These are phyloP conservation scores for Trichogramma pretiosum DNA, from an alignment of 1,140 invertebrate genomes.

Conservation along the genomic window DNA sequence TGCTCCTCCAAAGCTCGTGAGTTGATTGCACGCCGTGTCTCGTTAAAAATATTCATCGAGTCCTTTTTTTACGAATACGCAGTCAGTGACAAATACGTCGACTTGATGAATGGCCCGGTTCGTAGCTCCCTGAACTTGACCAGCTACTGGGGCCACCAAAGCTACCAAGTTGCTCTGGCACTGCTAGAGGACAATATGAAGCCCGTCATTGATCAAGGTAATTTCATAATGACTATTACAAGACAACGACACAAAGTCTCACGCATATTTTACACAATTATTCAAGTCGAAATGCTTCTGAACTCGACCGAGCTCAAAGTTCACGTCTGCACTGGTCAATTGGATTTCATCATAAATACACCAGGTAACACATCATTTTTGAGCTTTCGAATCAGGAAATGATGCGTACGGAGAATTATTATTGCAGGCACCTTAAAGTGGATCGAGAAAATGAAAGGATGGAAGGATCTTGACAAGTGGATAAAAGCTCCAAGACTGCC, in stretches of 20 bases:
- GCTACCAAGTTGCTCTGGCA: constrained; percentile 52
- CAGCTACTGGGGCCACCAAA: constrained; percentile 55
- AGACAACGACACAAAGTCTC: not conserved
- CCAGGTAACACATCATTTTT: constrained; percentile 40
- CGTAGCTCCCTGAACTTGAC: constrained; percentile 51
- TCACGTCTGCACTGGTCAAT: constrained; percentile 59
- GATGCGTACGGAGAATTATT: not conserved
- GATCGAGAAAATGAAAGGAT: constrained; percentile 14
- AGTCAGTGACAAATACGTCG: constrained; percentile 34
- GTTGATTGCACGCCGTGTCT: not conserved
- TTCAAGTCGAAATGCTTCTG: constrained; percentile 60
- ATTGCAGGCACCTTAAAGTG: constrained; percentile 11
- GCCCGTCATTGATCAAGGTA: constrained; percentile 61
- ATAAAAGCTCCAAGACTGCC: constrained; percentile 5
- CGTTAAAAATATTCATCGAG: too few species aligned
- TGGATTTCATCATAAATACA: constrained; percentile 66
- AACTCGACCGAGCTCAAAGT: constrained; percentile 60
- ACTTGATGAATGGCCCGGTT: constrained; percentile 65
- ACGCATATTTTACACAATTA: not conserved
- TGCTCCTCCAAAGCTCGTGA: too few species aligned
- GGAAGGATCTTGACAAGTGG: constrained; percentile 8
- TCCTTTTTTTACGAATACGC: too few species aligned
- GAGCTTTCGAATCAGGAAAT: not conserved
- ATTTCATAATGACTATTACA: constrained; percentile 20
- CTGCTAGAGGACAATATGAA: constrained; percentile 75